phyloP scores from a whole-genome alignment of 2,113 vertebrate species.

The Propithecus coquereli region DNA sequence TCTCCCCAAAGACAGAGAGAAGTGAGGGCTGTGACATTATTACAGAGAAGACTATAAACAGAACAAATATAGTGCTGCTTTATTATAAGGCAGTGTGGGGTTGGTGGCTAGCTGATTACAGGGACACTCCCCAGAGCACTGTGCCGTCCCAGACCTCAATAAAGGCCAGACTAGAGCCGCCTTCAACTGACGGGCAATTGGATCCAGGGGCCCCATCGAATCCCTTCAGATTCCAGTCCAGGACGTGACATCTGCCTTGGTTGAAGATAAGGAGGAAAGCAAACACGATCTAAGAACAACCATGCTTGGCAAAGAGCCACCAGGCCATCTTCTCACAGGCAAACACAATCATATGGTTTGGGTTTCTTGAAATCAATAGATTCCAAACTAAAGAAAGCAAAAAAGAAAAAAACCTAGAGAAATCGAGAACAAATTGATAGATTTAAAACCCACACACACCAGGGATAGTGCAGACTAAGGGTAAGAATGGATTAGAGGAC shows the following conservation, averaged over 20 bases:
- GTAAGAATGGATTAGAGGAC: slow-evolving; percentile 72
- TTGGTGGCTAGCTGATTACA: slow-evolving; percentile 87
- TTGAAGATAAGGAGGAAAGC: slow-evolving; percentile 61
- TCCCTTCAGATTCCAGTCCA: slow-evolving; percentile 56
- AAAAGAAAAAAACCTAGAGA: not conserved
- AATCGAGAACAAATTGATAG: slow-evolving; percentile 33
- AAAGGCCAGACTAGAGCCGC: slow-evolving; percentile 82
- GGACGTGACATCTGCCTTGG: slow-evolving; percentile 54
- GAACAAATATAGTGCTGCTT: slow-evolving; percentile 87
- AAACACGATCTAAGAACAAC: slow-evolving; percentile 54
- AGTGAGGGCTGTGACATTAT: slow-evolving; percentile 82
- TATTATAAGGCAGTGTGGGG: slow-evolving; percentile 87
- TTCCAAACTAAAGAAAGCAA: not conserved
- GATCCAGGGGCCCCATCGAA: not conserved
- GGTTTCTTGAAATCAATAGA: slow-evolving; percentile 56
- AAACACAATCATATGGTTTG: slow-evolving; percentile 49
- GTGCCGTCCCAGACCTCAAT: slow-evolving; percentile 83
- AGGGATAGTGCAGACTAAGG: not conserved
- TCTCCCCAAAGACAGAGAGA: slow-evolving; percentile 77
- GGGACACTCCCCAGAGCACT: slow-evolving; percentile 80
- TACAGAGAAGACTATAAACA: slow-evolving; percentile 85
- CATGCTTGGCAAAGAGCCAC: slow-evolving; percentile 41
- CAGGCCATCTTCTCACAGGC: slow-evolving; percentile 58
- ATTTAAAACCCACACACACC: not conserved
- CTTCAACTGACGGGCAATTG: slow-evolving; percentile 74